A percentile compares a stretch with the other conserved stretches of the same genome.
These are phyloP conservation scores for Xerus rutilus DNA, from an alignment of 2,797 vertebrate species.

Conservation along the genomic window DNA sequence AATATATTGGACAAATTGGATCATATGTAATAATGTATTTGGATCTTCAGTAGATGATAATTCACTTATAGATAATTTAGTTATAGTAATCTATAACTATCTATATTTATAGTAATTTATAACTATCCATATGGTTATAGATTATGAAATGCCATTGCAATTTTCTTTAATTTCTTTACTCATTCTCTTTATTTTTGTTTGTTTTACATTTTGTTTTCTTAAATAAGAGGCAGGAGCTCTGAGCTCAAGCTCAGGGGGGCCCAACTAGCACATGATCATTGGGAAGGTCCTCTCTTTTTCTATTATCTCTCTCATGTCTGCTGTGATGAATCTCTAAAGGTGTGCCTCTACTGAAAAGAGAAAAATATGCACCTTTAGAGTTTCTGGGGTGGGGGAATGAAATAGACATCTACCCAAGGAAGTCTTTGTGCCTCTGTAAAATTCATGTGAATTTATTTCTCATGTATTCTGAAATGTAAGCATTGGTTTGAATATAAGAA, in stretches of 20 bases:
- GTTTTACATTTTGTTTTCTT: not conserved
- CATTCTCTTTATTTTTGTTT: not conserved
- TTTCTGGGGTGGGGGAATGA: not conserved
- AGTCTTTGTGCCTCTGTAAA: not conserved
- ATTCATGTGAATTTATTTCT: not conserved
- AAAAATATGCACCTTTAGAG: not conserved
- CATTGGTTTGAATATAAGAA: conserved; percentile 35
- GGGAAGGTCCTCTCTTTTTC: not conserved
- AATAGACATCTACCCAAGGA: not conserved
- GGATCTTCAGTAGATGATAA: too few species aligned
- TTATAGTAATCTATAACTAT: too few species aligned
- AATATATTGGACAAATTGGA: too few species aligned
- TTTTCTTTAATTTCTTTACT: not conserved
- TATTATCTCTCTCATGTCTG: not conserved
- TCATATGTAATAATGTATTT: too few species aligned
- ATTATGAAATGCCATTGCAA: not conserved
- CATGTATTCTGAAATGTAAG: not conserved
- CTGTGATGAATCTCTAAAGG: not conserved
- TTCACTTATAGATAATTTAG: too few species aligned
- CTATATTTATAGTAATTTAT: not conserved
- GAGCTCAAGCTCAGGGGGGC: not conserved
- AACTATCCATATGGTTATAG: not conserved
- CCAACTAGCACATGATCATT: not conserved
- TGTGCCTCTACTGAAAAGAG: not conserved
- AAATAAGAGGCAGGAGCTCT: not conserved